Base-by-base conservation (phyloP, 2,113 vertebrate species). In the Chaetodon trifascialis region DNA sequence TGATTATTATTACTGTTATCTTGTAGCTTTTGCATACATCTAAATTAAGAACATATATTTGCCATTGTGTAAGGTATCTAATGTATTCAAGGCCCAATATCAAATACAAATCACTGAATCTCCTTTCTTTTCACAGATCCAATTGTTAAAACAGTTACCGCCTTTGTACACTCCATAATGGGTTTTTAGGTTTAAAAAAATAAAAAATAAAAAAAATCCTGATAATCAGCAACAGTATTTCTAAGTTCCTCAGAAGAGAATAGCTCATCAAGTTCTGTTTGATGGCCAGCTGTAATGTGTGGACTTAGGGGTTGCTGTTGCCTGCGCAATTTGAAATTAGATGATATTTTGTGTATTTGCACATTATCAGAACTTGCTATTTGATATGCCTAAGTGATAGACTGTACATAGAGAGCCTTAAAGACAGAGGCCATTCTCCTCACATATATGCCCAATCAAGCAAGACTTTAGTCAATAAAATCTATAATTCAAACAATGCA, bases 401-500 rank as follows among this genome's bases (percentile, higher is more conserved):
- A 54, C 36, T 75, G 70, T 38, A 55, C 7, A 46, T 8, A 21
- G 60, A 72, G 38, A 30, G 30, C 25, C 36, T 47, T 47, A 51
- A 19, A 7, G 17, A 38, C 7, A 1, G 21, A 36, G 7, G 14
- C 5, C 5, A 49, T 63, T 56, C 38, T 47, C 25, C 56, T 15
- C 40, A 63, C 47, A 49, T 58, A 4, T 10, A 8, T 60, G 21
- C 15, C 46, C 16, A 3, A 42, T 77, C 47, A 72, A 77, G 34
- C 38, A 62, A 82, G 15, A 60, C 12, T 64, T 54, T 10, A 8
- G 51, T 72, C 51, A 70, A 49, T 34, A 34, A 23, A 76, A 70
- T 49, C 21, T 55, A 21, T 21, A 49, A 14, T 38, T 73, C 2
- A 55, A 62, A 58, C 2, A 64, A 69, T 36, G 21, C 21, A 36